Base-by-base conservation (phyloP, 2,113 vertebrate species). In the Phylloscopus whistleri region DNA sequence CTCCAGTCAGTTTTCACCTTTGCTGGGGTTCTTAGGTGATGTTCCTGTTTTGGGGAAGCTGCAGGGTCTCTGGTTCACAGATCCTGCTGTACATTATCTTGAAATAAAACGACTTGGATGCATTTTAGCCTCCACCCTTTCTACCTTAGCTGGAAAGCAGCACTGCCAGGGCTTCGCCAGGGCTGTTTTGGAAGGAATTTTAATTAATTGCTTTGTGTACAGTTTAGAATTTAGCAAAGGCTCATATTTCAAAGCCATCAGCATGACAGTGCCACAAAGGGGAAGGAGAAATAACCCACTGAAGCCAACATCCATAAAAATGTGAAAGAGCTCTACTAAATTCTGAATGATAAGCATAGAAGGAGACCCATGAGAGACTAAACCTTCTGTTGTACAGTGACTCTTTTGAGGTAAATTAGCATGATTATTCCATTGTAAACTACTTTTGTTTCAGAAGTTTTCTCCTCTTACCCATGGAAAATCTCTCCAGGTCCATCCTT, bases 131-230 rank as follows among this genome's bases (percentile, higher is more conserved):
- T 90, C 84, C 26, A 1, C 73, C 53, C 72, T 19, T 60, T 27
- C 83, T 13, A 94, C 94, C 92, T 91, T 88, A 89, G 68, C 80
- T 84, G 77, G 59, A 78, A 78, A 88, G 81, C 73, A 63, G 53
- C 63, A 55, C 33, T n/a, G 69, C 28, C 31, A 24, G n/a, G 70
- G 59, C 43, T 93, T 74, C 49, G 67, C 94, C 76, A 73, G 91
- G 86, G 76, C 81, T 91, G 59, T 53, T 91, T 94, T 56, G 77
- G 86, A 93, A 96, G 70, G 91, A 84, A 94, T 95, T 94, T 84
- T 83, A 96, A 96, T 96, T 91, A 95, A 96, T 96, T 86, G 89
- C 74, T 94, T 95, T 93, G 86, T 97, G 94, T 93, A 92, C 70
- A 85, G 53, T 89, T 68, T 79, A 43, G 80, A 94, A 83, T 93